Percentiles rank a stretch among this genome's conserved stretches.
phyloP scores from a whole-genome alignment of 2,888 invertebrate genomes.

The Cosmia pyralina region DNA sequence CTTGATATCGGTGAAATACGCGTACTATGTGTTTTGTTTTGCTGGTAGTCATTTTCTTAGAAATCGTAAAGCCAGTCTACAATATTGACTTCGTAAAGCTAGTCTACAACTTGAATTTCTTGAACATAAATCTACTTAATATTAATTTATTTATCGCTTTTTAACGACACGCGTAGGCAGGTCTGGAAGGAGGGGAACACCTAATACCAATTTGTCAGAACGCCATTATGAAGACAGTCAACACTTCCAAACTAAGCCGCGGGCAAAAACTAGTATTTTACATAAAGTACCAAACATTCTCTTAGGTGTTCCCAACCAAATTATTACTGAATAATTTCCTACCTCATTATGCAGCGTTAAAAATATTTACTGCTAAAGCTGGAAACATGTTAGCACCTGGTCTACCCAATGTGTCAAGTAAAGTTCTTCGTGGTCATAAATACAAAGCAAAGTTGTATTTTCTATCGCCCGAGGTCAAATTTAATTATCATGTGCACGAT shows the following conservation, averaged over 20 bases:
- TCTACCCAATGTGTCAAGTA: slow-evolving; percentile 81
- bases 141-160: slow-evolving; percentile 15
- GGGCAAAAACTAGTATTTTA: slow-evolving; percentile 55
- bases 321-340: slow-evolving; percentile 62
- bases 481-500: slow-evolving; percentile 88
- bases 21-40: slow-evolving; percentile 44
- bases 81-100: slow-evolving; percentile 1
- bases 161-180: slow-evolving; percentile 22
- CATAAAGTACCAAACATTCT: slow-evolving; percentile 62
- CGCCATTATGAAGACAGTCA: slow-evolving; percentile 47
- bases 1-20: slow-evolving; percentile 62
- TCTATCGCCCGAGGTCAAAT: slow-evolving; percentile 85
- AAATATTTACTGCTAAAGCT: slow-evolving; percentile 77
- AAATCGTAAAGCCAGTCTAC: slow-evolving; percentile 6
- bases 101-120: neutral
- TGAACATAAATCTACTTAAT: slow-evolving; percentile 1
- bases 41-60: slow-evolving; percentile 1
- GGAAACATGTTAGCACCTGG: slow-evolving; percentile 81
- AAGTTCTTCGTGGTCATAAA: slow-evolving; percentile 82
- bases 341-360: slow-evolving; percentile 75
- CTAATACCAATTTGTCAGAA: slow-evolving; percentile 54
- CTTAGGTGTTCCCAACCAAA: slow-evolving; percentile 53
- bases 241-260: slow-evolving; percentile 52
- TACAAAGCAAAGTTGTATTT: slow-evolving; percentile 79
- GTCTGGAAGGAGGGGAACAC: slow-evolving; percentile 16